Base-by-base conservation (phyloP, 1,140 invertebrate species). In the Ostrea denselamellosa region DNA sequence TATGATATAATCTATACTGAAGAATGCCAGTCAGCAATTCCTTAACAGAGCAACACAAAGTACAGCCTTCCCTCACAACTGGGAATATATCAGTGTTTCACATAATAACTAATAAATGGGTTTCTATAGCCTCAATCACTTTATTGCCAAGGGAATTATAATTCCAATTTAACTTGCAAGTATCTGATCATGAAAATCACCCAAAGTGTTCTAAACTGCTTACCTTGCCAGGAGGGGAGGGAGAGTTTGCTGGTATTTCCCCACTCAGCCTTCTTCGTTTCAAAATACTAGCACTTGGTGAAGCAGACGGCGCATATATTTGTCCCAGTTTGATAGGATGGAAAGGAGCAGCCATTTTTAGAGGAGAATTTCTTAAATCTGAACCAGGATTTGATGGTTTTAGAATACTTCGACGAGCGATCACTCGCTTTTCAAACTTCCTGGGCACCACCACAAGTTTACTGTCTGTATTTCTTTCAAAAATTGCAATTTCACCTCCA, bases 221-320 rank as follows among this genome's bases (percentile, higher is more conserved):
- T 90, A 93, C 93, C 91, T 93, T 93, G 10, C 88, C 58, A 17
- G 93, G 91, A 4, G 93, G 93, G 12, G 93, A 94, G 14, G 92
- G 91, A 28, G 92, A 91, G 51, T 92, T 87, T 0, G 85, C 71
- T 2, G 58, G 58, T 2, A 82, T n/a, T n/a, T 89, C 90, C 3
- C 87, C 91, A 81, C 84, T 90, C 10, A 91, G 86, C 25, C 89
- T 81, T 65, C 91, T 86, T 54, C 90, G 90, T 65, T 93, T 93
- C 83, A 94, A 83, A 52, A 94, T 94, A 22, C 93, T 90, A 28
- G 92, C 92, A 90, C 92, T 93, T 12, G 93, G 93, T 12, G 93
- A 94, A 14, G 93, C 93, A 53, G 91, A 89, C 5, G 92, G 92
- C 0, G 93, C 92, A 56, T 90, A 90, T n/a, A 93, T 86, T 52